Conservation (phyloP, 2,113 vertebrate genomes). For the Sylvietta virens region DNA sequence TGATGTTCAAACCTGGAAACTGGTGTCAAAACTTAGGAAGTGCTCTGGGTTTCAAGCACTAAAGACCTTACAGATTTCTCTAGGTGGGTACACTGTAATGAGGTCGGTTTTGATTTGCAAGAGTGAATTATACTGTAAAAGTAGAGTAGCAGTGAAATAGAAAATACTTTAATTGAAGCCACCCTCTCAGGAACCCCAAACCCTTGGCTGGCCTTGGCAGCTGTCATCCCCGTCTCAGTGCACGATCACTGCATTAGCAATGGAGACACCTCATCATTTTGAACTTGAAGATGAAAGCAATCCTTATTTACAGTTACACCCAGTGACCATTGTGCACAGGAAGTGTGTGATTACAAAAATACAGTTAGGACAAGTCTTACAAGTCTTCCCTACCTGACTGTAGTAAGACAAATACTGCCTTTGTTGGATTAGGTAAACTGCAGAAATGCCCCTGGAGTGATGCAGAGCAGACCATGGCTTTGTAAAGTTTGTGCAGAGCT, state of each 20-base stretch:
- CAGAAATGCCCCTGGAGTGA: background rate
- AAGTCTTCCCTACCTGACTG: background rate
- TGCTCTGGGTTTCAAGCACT: background rate
- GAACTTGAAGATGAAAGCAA: background rate
- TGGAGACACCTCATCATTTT: background rate
- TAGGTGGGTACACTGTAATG: background rate
- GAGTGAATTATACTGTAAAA: background rate
- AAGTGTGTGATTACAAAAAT: background rate
- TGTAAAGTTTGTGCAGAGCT: background rate
- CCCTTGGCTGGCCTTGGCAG: background rate
- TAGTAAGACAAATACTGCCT: background rate
- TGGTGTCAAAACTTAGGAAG: background rate
- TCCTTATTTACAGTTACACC: conserved; percentile 19
- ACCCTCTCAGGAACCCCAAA: background rate
- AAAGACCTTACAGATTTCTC: background rate
- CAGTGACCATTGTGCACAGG: background rate
- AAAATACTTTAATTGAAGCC: background rate
- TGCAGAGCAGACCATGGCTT: background rate
- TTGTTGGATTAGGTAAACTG: background rate
- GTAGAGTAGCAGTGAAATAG: background rate
- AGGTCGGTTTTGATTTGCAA: background rate
- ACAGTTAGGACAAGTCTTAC: background rate
- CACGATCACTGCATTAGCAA: background rate
- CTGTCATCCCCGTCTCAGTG: background rate
- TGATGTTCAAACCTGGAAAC: background rate